Evolutionary conservation across 2,797 vertebrate species (phyloP).

Genomic region (Pygocentrus nattereri): DNA sequence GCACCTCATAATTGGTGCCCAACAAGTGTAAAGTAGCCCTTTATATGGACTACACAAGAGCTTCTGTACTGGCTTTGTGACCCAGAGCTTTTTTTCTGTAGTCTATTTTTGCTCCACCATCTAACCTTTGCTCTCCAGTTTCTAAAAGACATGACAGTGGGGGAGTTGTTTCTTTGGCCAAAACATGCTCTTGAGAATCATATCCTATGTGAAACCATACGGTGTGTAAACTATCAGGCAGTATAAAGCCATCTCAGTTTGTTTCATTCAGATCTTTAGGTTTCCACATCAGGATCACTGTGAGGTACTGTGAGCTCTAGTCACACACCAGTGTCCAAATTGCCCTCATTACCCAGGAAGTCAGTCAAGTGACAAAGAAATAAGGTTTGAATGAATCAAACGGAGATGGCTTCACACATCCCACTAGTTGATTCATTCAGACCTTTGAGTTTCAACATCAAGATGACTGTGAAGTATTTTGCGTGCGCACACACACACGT

Average conservation of each 20-base stretch:
- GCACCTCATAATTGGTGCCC: background rate
- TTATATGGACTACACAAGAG: background rate
- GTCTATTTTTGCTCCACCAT: constrained; percentile 11
- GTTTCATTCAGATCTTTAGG: background rate
- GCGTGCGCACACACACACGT: too few species aligned
- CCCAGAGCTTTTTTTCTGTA: background rate
- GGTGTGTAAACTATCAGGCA: background rate
- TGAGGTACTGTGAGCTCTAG: background rate
- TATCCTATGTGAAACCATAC: background rate
- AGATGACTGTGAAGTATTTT: too few species aligned
- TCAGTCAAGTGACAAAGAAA: background rate
- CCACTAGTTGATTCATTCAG: too few species aligned
- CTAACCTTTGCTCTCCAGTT: background rate
- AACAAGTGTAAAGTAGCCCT: background rate
- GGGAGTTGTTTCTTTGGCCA: background rate
- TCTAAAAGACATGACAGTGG: background rate
- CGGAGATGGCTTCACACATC: too few species aligned
- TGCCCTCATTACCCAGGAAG: background rate
- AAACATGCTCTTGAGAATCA: background rate
- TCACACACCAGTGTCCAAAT: background rate
- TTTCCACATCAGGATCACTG: background rate
- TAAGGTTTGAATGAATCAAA: too few species aligned
- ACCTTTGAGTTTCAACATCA: too few species aligned
- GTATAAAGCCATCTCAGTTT: background rate
- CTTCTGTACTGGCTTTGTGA: background rate